phyloP scores from a whole-genome alignment of 1,140 invertebrate genomes.

The Penaeus vannamei region DNA sequence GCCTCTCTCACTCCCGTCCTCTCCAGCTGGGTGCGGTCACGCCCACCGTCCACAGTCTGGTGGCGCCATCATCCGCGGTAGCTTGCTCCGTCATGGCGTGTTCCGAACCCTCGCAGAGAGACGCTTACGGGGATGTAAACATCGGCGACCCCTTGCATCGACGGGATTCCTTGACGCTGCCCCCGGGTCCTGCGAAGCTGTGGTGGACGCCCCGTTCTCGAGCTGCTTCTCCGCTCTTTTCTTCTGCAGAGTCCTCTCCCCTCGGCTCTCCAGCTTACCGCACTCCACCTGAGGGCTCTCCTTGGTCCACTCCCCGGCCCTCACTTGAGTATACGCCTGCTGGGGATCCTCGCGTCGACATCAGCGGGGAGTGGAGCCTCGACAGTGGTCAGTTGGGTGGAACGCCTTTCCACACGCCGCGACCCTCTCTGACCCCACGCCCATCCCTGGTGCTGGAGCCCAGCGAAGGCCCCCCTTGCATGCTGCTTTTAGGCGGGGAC shows the following conservation, averaged over 20 bases:
- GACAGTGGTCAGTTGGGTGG: slow-evolving; percentile 8
- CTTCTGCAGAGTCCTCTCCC: slow-evolving; percentile 58
- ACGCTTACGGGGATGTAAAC: not conserved
- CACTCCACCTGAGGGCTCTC: slow-evolving; percentile 62
- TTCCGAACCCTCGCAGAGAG: slow-evolving; percentile 20
- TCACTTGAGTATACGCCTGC: slow-evolving; percentile 56
- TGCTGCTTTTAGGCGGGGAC: slow-evolving; percentile 55
- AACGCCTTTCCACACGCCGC: slow-evolving; percentile 60
- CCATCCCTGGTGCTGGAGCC: slow-evolving; percentile 62
- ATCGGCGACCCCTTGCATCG: slow-evolving; percentile 19
- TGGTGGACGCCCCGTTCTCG: slow-evolving; percentile 58
- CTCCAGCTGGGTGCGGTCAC: slow-evolving; percentile 49
- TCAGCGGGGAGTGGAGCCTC: slow-evolving; percentile 17
- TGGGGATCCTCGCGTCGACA: slow-evolving; percentile 14
- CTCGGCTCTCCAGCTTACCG: slow-evolving; percentile 62
- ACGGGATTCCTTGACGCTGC: slow-evolving; percentile 57
- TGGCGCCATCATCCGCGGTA: slow-evolving; percentile 55
- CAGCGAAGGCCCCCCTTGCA: slow-evolving; percentile 47
- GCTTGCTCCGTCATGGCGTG: slow-evolving; percentile 60
- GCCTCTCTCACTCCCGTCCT: slow-evolving; percentile 51
- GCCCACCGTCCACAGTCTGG: slow-evolving; percentile 46
- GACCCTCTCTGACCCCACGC: slow-evolving; percentile 61
- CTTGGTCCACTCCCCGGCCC: slow-evolving; percentile 63
- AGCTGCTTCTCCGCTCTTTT: slow-evolving; percentile 56
- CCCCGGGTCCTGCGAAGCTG: slow-evolving; percentile 46